These are phyloP conservation scores for Coregonus ussuriensis DNA, from an alignment of 2,797 vertebrate genomes.

Conservation along the genomic window DNA sequence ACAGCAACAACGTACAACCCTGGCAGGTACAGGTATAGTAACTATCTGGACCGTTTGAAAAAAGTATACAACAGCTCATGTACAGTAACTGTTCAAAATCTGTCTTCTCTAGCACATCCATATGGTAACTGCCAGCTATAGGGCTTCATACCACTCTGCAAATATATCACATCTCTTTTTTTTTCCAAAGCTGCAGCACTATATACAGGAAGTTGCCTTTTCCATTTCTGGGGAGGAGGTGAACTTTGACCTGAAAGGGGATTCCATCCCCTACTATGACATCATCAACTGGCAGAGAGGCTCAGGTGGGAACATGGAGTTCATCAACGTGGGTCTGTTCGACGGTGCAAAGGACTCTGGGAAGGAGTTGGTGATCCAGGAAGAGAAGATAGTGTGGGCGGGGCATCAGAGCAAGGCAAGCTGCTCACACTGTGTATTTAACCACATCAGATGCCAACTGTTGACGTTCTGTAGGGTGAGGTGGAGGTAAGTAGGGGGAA, in stretches of 20 bases:
- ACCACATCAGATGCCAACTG: constrained; percentile 75
- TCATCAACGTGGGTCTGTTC: constrained; percentile 76
- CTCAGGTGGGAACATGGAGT: constrained; percentile 67
- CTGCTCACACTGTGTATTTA: constrained; percentile 76
- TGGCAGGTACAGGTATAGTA: constrained; percentile 72
- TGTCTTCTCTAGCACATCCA: neutral
- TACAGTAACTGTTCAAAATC: neutral
- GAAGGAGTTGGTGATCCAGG: constrained; percentile 72
- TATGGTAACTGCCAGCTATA: neutral
- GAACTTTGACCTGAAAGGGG: constrained; percentile 77
- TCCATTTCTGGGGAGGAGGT: constrained; percentile 69
- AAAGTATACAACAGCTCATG: neutral
- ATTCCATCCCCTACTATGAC: constrained; percentile 77
- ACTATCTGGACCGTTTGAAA: neutral
- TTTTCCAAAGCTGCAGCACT: constrained; percentile 71
- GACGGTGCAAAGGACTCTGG: constrained; percentile 69
- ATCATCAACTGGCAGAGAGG: constrained; percentile 78
- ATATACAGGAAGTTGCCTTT: constrained; percentile 73
- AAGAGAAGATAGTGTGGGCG: constrained; percentile 73
- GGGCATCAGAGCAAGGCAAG: constrained; percentile 79
- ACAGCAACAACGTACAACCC: constrained; percentile 64
- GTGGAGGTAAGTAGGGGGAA: constrained; percentile 70
- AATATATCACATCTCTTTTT: neutral
- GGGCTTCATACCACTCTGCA: neutral
- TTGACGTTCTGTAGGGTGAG: constrained; percentile 78